A percentile compares a stretch with the other conserved stretches of the same genome.
Conservation (phyloP, 2,888 invertebrate species). For the Lycophotia porphyrea region DNA sequence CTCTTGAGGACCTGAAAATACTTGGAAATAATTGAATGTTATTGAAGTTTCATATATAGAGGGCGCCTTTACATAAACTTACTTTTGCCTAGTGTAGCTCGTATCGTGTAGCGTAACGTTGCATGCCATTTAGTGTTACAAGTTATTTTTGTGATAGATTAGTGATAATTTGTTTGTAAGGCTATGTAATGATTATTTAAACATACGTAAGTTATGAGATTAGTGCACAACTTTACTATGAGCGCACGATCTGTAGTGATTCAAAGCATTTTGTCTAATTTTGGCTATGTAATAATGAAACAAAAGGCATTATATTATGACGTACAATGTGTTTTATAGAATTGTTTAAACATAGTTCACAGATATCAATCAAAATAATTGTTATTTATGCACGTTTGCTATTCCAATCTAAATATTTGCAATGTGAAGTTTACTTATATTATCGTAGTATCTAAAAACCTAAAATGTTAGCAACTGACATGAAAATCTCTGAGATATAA, state of each 20-base stretch:
- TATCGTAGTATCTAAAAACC: conserved; percentile 4
- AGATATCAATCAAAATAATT: conserved; percentile 21
- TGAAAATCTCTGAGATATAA: conserved; percentile 51
- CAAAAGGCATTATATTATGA: conserved; percentile 23
- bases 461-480: conserved; percentile 39
- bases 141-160: conserved; percentile 78
- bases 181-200: conserved; percentile 48
- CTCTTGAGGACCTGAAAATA: conserved; percentile 35
- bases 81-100: conserved; percentile 21
- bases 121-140: conserved; percentile 53
- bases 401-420: conserved; percentile 6
- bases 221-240: conserved; percentile 45
- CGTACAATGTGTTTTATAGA: conserved; percentile 14
- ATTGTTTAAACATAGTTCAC: conserved; percentile 14
- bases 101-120: conserved; percentile 35
- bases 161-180: conserved; percentile 70
- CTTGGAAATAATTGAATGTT: conserved; percentile 39
- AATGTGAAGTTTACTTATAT: conserved; percentile 16
- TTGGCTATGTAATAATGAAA: conserved; percentile 54
- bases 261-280: conserved; percentile 41
- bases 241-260: conserved; percentile 38
- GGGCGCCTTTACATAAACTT: conserved; percentile 2
- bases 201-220: conserved; percentile 46
- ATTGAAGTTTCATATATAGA: conserved; percentile 25
- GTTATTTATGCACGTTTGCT: conserved; percentile 19